Conservation (phyloP, 2,113 vertebrate species). For the Probosciger aterrimus region DNA sequence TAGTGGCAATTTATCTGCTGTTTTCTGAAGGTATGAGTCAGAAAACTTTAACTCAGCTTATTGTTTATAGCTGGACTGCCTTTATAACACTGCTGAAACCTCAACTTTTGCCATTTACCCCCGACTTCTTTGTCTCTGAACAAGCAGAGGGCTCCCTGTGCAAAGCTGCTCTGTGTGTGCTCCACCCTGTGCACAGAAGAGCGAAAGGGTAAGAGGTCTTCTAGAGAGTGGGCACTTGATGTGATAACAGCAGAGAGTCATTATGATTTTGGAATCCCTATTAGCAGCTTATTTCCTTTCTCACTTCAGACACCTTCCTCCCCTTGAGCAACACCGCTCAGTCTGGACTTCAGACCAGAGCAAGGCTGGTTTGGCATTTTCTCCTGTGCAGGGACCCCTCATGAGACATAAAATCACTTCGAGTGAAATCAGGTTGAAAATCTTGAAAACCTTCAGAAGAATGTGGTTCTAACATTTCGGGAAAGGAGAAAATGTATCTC, state of each 20-base stretch:
- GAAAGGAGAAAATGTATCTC: not conserved
- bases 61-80: not conserved
- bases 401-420: not conserved
- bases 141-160: not conserved
- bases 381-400: fast-evolving
- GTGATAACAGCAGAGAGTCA: not conserved
- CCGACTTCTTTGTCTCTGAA: not conserved
- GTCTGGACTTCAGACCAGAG: not conserved
- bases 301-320: not conserved
- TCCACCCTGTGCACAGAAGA: not conserved
- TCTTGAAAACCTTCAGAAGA: not conserved
- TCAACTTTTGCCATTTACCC: not conserved
- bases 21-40: not conserved
- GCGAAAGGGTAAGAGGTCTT: not conserved
- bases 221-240: not conserved
- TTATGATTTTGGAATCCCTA: not conserved
- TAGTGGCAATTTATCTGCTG: not conserved
- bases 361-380: not conserved
- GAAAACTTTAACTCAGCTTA: not conserved
- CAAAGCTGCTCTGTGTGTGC: not conserved
- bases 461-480: not conserved
- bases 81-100: not conserved
- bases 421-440: not conserved
- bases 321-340: not conserved
- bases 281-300: not conserved